Evolutionary conservation across 2,888 invertebrate genomes (phyloP).

Genomic region (Morpho achilles): DNA sequence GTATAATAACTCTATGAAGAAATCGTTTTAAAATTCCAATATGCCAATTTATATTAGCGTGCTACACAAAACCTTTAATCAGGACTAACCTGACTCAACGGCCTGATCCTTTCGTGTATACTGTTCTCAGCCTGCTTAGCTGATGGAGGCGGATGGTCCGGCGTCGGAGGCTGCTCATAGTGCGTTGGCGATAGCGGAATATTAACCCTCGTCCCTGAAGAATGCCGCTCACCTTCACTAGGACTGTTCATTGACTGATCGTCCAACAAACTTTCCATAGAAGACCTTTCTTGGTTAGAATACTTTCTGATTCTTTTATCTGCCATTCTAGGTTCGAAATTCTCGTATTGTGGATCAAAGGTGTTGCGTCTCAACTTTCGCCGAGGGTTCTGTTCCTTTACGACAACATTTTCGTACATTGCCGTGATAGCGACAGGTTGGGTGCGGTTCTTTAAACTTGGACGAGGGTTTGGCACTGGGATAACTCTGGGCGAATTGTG

Average conservation of each 20-base stretch:
- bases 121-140: conserved; percentile 92
- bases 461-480: conserved; percentile 66
- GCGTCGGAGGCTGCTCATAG: conserved; percentile 94
- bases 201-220: conserved; percentile 62
- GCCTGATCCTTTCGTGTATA: conserved; percentile 93
- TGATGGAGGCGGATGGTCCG: conserved; percentile 95
- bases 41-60: conserved; percentile 1
- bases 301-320: conserved; percentile 64
- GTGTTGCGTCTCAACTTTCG: conserved; percentile 82
- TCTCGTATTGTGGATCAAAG: conserved; percentile 81
- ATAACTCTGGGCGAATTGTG: conserved; percentile 62
- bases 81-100: conserved; percentile 91
- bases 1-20: too few species aligned
- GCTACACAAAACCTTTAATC: conserved; percentile 29
- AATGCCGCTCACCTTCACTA: conserved; percentile 67
- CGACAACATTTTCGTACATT: conserved; percentile 84
- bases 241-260: conserved; percentile 77
- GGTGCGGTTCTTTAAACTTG: conserved; percentile 66
- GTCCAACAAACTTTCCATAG: conserved; percentile 80
- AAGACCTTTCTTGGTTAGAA: conserved; percentile 75
- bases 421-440: conserved; percentile 87
- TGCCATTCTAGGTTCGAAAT: conserved; percentile 75
- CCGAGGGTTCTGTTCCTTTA: conserved; percentile 86
- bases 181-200: conserved; percentile 92
- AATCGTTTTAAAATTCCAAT: too few species aligned